Percentiles rank a stretch among this genome's conserved stretches.
Conservation (phyloP, 2,888 invertebrate species). For the Drymonia ruficornis region DNA sequence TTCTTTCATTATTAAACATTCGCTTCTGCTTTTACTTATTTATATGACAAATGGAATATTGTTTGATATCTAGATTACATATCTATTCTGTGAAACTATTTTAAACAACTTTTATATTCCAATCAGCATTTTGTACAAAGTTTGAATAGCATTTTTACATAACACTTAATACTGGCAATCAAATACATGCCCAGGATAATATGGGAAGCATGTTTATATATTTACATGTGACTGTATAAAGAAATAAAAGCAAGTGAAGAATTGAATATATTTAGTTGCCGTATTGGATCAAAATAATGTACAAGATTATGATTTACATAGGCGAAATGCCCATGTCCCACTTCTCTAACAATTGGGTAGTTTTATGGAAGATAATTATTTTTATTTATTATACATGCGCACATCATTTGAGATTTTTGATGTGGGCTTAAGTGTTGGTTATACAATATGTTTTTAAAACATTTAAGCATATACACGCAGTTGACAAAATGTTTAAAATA, state of each 20-base stretch:
- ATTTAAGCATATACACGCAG: slow-evolving; percentile 31
- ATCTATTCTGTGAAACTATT: slow-evolving; percentile 80
- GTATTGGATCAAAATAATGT: not conserved
- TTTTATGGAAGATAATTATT: not conserved
- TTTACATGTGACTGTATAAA: slow-evolving; percentile 36
- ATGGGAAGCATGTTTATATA: slow-evolving; percentile 36
- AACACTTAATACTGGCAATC: slow-evolving; percentile 53
- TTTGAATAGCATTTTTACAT: slow-evolving; percentile 57
- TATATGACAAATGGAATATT: slow-evolving; percentile 85
- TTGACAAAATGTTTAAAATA: slow-evolving; percentile 32
- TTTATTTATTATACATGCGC: not conserved
- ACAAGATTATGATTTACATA: not conserved
- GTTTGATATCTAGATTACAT: slow-evolving; percentile 82
- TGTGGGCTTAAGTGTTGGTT: slow-evolving; percentile 17
- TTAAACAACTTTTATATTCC: slow-evolving; percentile 85
- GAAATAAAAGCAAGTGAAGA: slow-evolving; percentile 26
- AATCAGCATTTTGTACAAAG: slow-evolving; percentile 76
- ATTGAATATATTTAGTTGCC: slow-evolving; percentile 16
- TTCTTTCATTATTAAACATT: slow-evolving; percentile 80
- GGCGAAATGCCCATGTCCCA: not conserved
- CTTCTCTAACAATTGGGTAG: not conserved
- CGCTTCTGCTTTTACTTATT: slow-evolving; percentile 82
- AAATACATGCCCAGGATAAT: slow-evolving; percentile 49
- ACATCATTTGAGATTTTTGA: not conserved
- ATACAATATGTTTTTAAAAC: slow-evolving; percentile 35